A percentile compares a stretch with the other conserved stretches of the same genome.
Conservation (phyloP, 1,140 invertebrate species). For the Bombyx mori region ASM3026992v2 NC_085131.1:3393001-3393500, state of each 20-base stretch:
- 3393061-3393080: conserved; percentile 59
- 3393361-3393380: conserved; percentile 67
- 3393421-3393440: conserved; percentile 5
- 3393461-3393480: too few relatives aligned
- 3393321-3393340: conserved; percentile 45
- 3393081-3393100: conserved; percentile 58
- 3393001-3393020: conserved; percentile 55
- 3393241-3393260: conserved; percentile 61
- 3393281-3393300: conserved; percentile 58
- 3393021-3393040: conserved; percentile 55
- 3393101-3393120: conserved; percentile 48
- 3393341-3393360: conserved; percentile 63
- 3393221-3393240: conserved; percentile 44
- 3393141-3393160: conserved; percentile 60
- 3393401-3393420: conserved; percentile 38
- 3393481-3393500: too few relatives aligned
- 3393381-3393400: conserved; percentile 62
- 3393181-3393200: conserved; percentile 43
- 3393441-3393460: too few relatives aligned
- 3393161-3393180: conserved; percentile 48
- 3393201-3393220: conserved; percentile 43
- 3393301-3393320: conserved; percentile 35
- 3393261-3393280: conserved; percentile 57
- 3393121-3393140: conserved; percentile 57
- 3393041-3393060: conserved; percentile 49